phyloP scores from a whole-genome alignment of 2,113 vertebrate species.

The Vulpes vulpes region DNA sequence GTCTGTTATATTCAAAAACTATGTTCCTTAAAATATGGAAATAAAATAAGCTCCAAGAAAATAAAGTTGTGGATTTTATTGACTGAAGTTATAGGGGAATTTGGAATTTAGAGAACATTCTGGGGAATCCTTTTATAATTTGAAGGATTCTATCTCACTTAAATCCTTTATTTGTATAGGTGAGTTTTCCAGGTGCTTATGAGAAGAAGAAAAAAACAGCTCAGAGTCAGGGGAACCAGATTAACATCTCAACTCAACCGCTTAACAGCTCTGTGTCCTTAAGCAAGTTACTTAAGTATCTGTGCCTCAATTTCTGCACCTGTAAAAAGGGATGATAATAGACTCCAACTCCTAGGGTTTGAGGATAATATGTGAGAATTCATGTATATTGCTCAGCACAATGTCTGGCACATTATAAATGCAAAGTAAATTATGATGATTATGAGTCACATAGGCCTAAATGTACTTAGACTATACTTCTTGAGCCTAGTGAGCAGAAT shows the following conservation, averaged over 20 bases:
- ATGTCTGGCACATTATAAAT: not conserved
- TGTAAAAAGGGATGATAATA: conserved; percentile 8
- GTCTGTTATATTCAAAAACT: not conserved
- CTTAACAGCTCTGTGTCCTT: not conserved
- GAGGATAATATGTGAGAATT: not conserved
- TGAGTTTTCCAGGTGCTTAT: not conserved
- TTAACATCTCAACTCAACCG: not conserved
- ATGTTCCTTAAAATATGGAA: not conserved
- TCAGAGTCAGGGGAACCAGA: not conserved
- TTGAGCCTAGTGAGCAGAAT: not conserved
- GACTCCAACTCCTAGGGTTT: not conserved
- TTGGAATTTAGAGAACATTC: not conserved
- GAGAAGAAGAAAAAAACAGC: not conserved
- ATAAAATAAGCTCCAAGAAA: conserved; percentile 21
- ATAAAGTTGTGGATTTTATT: conserved; percentile 17
- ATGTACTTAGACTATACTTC: not conserved
- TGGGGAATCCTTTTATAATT: not conserved
- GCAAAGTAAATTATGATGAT: not conserved
- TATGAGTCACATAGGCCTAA: not conserved
- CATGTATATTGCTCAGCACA: not conserved
- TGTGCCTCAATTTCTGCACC: not conserved
- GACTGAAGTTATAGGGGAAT: not conserved
- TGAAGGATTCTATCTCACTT: not conserved
- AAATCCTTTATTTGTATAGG: not conserved
- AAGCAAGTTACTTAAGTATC: not conserved